Percentiles rank a stretch among this genome's conserved stretches.
These are phyloP conservation scores for Amphipyra tragopoginis DNA, from an alignment of 2,888 invertebrate species.

Conservation along the genomic window DNA sequence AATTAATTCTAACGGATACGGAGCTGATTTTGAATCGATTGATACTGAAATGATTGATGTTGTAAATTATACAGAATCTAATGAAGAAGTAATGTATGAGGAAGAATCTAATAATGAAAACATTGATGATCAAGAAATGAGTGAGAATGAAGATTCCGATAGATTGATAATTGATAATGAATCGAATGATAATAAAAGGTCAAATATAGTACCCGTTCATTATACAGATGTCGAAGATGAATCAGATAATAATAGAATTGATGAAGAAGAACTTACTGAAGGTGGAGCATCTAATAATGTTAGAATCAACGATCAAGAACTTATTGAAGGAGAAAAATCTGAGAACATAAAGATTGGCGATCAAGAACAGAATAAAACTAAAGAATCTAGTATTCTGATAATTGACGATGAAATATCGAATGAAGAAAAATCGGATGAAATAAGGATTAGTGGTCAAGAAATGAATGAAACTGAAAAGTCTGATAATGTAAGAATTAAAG, in stretches of 20 bases:
- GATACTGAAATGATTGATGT: slow-evolving; percentile 14
- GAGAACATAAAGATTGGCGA: not conserved
- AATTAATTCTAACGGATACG: slow-evolving; percentile 30
- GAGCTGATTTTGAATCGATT: slow-evolving; percentile 35
- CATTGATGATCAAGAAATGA: not conserved
- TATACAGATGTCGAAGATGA: not conserved
- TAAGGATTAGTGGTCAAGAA: no score
- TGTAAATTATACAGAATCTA: slow-evolving; percentile 12
- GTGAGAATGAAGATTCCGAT: not conserved
- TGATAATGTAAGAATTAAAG: no score
- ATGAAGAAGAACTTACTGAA: not conserved
- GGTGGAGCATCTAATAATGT: not conserved
- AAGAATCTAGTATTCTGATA: no score
- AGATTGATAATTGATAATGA: not conserved
- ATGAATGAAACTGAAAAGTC: not conserved
- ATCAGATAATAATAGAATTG: not conserved
- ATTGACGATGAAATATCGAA: not conserved
- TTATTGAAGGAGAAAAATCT: not conserved
- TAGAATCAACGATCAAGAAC: not conserved
- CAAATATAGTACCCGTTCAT: not conserved
- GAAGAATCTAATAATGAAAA: not conserved
- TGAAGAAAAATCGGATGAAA: not conserved
- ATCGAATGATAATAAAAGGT: not conserved
- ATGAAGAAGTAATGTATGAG: slow-evolving; percentile 4
- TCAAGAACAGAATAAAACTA: not conserved